Conservation (phyloP, 2,113 vertebrate species). For the Salvelinus alpinus region DNA sequence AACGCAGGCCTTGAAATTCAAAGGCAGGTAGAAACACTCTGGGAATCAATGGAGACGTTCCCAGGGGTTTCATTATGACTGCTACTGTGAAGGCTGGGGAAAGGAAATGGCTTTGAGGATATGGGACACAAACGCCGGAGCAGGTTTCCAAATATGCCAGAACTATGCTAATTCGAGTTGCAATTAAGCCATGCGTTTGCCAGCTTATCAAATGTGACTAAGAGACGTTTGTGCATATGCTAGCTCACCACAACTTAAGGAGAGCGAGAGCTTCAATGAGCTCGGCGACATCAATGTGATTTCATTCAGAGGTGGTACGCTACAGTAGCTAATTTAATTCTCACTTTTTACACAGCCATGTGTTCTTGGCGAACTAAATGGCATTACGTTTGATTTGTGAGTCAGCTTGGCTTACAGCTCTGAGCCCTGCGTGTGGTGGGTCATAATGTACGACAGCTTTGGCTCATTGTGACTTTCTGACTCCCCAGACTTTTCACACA, state of each 20-base stretch:
- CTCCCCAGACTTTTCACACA: constrained; percentile 43
- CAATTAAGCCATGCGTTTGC: constrained; percentile 45
- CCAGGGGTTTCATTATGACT: constrained; percentile 69
- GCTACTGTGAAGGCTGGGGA: constrained; percentile 36
- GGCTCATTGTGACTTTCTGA: constrained; percentile 56
- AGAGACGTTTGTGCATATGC: not conserved
- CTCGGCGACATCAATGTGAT: not conserved
- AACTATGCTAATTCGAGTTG: constrained; percentile 35
- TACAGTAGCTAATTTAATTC: constrained; percentile 15
- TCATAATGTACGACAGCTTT: constrained; percentile 57
- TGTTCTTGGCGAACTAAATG: constrained; percentile 34
- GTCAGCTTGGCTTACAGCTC: not conserved
- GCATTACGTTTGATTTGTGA: not conserved
- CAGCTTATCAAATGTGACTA: not conserved
- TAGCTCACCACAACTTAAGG: not conserved
- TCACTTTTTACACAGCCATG: constrained; percentile 10
- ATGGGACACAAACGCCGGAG: constrained; percentile 27
- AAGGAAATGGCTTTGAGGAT: constrained; percentile 34
- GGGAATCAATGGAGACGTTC: constrained; percentile 55
- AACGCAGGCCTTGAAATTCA: constrained; percentile 37
- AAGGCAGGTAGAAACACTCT: constrained; percentile 50
- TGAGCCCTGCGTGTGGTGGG: constrained; percentile 13
- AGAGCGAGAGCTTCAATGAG: not conserved
- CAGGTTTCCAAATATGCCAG: constrained; percentile 35
- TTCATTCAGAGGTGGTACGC: constrained; percentile 9